A percentile compares a stretch with the other conserved stretches of the same genome.
phyloP scores from a whole-genome alignment of 2,113 vertebrate genomes.

The Scartelaos histophorus region DNA sequence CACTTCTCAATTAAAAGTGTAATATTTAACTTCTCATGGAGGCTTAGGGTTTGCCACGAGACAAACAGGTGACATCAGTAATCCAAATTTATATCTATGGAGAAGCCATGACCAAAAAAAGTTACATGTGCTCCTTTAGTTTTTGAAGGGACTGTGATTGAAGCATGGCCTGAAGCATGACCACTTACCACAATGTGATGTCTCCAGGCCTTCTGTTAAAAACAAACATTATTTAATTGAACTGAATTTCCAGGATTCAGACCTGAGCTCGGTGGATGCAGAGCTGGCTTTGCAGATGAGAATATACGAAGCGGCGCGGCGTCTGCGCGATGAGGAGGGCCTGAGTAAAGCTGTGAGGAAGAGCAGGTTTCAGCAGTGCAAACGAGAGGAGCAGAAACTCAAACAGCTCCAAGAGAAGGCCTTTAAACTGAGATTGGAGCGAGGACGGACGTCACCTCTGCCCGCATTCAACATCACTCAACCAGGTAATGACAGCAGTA shows the following conservation, averaged over 20 bases:
- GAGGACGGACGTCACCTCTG: constrained; percentile 65
- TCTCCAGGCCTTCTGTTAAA: neutral
- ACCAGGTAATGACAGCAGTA: constrained; percentile 34
- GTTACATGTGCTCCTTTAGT: no score
- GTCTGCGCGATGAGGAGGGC: constrained; percentile 82
- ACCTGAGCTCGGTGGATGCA: constrained; percentile 78
- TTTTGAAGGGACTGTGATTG: no score
- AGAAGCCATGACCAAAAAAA: no score
- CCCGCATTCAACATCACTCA: constrained; percentile 60
- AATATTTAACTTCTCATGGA: no score
- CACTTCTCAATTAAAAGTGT: no score
- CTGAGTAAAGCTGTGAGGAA: constrained; percentile 78
- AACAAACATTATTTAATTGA: constrained; percentile 6
- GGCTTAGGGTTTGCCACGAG: no score
- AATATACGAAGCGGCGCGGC: constrained; percentile 83
- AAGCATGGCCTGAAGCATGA: no score
- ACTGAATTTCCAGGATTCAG: constrained; percentile 73
- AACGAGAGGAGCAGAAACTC: constrained; percentile 85
- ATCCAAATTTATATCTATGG: no score
- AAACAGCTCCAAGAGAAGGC: constrained; percentile 79
- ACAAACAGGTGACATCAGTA: no score
- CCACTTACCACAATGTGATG: no score
- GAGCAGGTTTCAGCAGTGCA: constrained; percentile 77
- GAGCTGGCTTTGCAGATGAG: constrained; percentile 88
- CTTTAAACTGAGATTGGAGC: constrained; percentile 73